These are phyloP conservation scores for Notamacropus eugenii DNA, from an alignment of 2,797 vertebrate genomes.

Conservation along the genomic window DNA sequence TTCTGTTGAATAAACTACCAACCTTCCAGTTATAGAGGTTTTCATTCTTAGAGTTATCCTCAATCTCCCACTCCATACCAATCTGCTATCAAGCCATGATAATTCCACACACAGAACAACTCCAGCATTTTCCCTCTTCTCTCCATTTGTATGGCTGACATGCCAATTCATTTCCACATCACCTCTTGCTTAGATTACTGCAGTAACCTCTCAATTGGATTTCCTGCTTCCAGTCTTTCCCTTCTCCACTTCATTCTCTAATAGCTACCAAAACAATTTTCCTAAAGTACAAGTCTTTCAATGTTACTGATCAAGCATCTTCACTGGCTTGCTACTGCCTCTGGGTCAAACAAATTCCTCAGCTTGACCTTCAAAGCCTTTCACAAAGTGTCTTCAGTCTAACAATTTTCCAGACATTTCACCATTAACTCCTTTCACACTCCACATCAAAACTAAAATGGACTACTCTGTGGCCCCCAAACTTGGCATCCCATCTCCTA, in stretches of 20 bases:
- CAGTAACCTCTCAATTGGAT: neutral
- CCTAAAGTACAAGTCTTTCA: neutral
- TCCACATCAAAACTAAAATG: neutral
- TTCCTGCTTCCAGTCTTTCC: neutral
- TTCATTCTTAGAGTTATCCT: neutral
- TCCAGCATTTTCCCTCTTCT: neutral
- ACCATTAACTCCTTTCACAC: neutral
- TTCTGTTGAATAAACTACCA: neutral
- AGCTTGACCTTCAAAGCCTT: neutral
- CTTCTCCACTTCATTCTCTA: neutral
- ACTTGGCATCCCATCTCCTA: neutral
- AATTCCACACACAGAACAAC: neutral
- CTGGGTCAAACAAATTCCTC: neutral
- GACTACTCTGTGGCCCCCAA: neutral
- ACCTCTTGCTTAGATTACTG: neutral
- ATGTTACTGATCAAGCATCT: neutral
- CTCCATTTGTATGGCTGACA: neutral
- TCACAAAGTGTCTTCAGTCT: neutral
- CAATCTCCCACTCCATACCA: neutral
- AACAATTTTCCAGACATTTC: neutral
- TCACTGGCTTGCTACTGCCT: neutral
- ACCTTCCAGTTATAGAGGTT: neutral
- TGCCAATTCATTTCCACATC: neutral
- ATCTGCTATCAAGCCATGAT: neutral
- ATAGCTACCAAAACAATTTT: neutral